Conservation (phyloP, 2,888 invertebrate genomes). For the Caenorhabditis sinica region DNA sequence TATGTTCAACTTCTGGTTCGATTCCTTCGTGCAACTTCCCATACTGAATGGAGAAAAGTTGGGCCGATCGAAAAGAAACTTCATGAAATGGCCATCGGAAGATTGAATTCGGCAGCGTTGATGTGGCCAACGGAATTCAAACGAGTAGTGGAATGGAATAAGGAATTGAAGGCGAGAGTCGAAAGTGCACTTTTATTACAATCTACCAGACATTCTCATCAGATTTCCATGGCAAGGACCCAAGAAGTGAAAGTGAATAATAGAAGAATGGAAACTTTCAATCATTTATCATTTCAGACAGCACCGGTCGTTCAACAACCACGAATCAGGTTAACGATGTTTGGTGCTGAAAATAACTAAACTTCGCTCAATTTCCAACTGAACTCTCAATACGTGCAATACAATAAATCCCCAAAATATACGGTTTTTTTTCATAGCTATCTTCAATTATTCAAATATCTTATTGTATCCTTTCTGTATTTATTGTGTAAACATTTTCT, state of each 20-base stretch:
- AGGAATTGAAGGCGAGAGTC: conserved; percentile 90
- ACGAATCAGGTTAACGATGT: conserved; percentile 80
- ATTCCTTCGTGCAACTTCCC: conserved; percentile 88
- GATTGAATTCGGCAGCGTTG: conserved; percentile 91
- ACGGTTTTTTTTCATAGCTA: conserved; percentile 45
- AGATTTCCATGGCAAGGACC: conserved; percentile 59
- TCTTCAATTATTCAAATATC: neutral
- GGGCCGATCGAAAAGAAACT: conserved; percentile 85
- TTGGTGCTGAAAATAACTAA: conserved; percentile 68
- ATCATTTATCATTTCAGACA: conserved; percentile 35
- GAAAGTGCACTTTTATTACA: conserved; percentile 89
- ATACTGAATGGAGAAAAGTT: conserved; percentile 83
- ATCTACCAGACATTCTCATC: conserved; percentile 65
- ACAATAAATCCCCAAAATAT: conserved; percentile 16
- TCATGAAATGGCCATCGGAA: conserved; percentile 93
- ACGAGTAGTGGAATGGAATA: conserved; percentile 89
- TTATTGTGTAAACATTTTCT: conserved; percentile 32
- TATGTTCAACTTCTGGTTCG: conserved; percentile 94
- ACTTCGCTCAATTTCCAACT: conserved; percentile 22
- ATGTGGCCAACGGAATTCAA: conserved; percentile 76
- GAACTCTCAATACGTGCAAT: conserved; percentile 45
- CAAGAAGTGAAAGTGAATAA: conserved; percentile 62
- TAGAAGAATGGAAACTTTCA: neutral
- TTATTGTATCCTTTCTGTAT: conserved; percentile 4
- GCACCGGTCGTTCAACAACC: conserved; percentile 73